Conservation (phyloP, 2,113 vertebrate species). For the Prionailurus viverrinus region DNA sequence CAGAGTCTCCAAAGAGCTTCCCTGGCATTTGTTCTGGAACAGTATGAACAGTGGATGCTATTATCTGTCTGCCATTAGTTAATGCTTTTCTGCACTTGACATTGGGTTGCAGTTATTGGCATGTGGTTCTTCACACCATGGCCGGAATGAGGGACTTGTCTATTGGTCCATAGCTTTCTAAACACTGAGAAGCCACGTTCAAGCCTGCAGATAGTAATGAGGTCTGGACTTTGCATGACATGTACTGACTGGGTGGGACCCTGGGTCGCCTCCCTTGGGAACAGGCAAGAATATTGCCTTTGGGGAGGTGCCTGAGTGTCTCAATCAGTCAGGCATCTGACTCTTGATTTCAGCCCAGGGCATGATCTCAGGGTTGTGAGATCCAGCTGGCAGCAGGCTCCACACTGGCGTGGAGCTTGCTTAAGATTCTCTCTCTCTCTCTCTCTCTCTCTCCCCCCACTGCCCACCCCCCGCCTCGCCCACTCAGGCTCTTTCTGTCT, state of each 20-base stretch:
- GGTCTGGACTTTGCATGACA: not conserved
- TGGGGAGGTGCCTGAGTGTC: not conserved
- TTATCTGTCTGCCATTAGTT: too few species aligned
- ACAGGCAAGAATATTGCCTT: not conserved
- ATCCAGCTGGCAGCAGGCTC: too few species aligned
- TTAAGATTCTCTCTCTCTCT: too few species aligned
- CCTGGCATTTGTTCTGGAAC: too few species aligned
- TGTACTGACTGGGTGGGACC: not conserved
- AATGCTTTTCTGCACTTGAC: not conserved
- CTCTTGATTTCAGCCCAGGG: too few species aligned
- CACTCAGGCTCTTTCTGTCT: too few species aligned
- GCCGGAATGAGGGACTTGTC: rapidly evolving
- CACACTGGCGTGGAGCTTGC: too few species aligned
- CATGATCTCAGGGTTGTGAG: too few species aligned
- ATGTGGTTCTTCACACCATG: too few species aligned
- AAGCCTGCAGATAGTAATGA: not conserved
- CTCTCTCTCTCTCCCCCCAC: too few species aligned
- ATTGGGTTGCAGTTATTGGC: not conserved
- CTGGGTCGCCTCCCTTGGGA: not conserved
- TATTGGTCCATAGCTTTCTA: not conserved
- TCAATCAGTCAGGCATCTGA: too few species aligned
- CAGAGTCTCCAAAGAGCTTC: not conserved
- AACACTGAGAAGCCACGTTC: not conserved
- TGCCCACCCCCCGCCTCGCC: too few species aligned
- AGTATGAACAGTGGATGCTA: rapidly evolving